phyloP scores from a whole-genome alignment of 1,140 invertebrate genomes.

The Cotesia typhae region DNA sequence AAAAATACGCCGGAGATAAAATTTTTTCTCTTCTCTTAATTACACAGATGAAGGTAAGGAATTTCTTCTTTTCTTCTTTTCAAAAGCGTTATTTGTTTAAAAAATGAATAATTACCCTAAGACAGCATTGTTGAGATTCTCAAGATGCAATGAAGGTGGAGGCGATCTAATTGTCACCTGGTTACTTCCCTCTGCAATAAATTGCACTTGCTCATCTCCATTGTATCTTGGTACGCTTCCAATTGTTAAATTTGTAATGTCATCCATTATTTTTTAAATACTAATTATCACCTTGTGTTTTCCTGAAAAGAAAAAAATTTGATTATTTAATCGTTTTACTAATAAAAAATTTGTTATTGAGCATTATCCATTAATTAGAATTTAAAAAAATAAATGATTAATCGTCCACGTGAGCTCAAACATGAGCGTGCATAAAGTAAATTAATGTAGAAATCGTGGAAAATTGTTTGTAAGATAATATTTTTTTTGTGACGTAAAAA shows the following conservation, averaged over 20 bases:
- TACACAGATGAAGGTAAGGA: background rate
- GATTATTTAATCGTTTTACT: too few species aligned
- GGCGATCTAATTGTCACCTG: slow-evolving; percentile 63
- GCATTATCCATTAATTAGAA: too few species aligned
- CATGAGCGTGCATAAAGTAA: too few species aligned
- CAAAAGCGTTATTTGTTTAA: too few species aligned
- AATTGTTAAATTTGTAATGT: slow-evolving; percentile 59
- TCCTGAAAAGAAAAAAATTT: slow-evolving; percentile 42
- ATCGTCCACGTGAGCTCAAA: too few species aligned
- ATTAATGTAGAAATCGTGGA: too few species aligned
- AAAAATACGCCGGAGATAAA: too few species aligned
- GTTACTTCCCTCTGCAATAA: slow-evolving; percentile 58
- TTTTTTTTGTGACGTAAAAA: too few species aligned
- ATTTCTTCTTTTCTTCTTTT: background rate
- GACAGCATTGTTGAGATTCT: slow-evolving; percentile 60
- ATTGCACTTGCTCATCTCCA: slow-evolving; percentile 62
- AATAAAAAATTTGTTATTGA: too few species aligned
- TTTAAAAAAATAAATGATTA: too few species aligned
- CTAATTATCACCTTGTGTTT: slow-evolving; percentile 41
- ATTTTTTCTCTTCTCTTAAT: too few species aligned
- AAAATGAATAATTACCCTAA: slow-evolving; percentile 47
- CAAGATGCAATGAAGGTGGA: slow-evolving; percentile 53
- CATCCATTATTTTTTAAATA: slow-evolving; percentile 57
- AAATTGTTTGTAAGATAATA: too few species aligned
- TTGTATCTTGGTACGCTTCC: slow-evolving; percentile 54